phyloP scores from a whole-genome alignment of 2,888 invertebrate genomes.

The Metopia argyrocephala region DNA sequence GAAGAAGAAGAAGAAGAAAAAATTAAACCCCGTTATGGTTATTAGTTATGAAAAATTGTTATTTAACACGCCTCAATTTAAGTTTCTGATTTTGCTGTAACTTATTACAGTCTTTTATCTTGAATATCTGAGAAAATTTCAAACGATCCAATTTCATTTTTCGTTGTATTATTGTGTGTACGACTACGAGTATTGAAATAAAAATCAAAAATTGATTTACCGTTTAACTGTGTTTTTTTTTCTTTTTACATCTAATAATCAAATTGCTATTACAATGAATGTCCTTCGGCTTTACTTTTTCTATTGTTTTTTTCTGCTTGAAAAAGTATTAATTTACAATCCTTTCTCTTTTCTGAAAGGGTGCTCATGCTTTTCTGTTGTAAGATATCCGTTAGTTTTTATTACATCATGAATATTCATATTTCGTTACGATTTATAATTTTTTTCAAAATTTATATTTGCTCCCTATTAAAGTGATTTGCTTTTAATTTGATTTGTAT shows the following conservation, averaged over 20 bases:
- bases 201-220: conserved; percentile 17
- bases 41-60: conserved; percentile 70
- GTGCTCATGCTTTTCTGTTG: conserved; percentile 26
- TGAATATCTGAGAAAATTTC: too few relatives aligned
- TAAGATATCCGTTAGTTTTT: conserved; percentile 53
- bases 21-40: conserved; percentile 66
- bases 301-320: too few relatives aligned
- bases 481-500: conserved; percentile 46
- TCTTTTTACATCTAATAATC: neutral
- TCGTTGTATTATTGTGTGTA: conserved; percentile 27
- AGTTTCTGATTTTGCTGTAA: neutral
- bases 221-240: too few relatives aligned
- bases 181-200: neutral
- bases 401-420: conserved; percentile 57
- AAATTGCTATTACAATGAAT: conserved; percentile 12
- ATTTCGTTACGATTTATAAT: neutral
- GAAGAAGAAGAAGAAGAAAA: conserved; percentile 41
- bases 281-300: conserved; percentile 31
- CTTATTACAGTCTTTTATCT: too few relatives aligned
- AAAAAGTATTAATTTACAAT: conserved; percentile 67
- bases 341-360: conserved; percentile 60
- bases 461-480: conserved; percentile 7
- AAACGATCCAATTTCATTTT: conserved; percentile 43
- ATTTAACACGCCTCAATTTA: conserved; percentile 71
- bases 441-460: neutral